Evolutionary conservation across 2,797 vertebrate species (phyloP).

Genomic region (Mormyrus hasselquistii): DNA sequence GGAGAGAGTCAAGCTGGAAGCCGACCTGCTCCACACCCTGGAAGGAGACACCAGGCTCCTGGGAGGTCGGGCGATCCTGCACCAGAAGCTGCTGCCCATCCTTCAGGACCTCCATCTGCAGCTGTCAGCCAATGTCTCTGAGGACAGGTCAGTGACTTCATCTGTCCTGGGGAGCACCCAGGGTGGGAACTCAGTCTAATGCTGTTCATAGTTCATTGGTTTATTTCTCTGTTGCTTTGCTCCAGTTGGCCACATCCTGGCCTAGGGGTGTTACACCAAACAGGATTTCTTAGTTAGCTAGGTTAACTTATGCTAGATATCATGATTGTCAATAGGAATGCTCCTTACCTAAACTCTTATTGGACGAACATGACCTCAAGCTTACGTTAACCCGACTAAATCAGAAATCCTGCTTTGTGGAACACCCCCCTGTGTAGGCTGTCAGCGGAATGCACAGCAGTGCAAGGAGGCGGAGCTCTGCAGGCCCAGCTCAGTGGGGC

Average conservation of each 20-base stretch:
- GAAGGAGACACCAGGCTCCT: constrained; percentile 38
- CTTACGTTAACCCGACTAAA: not conserved
- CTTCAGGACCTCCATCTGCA: constrained; percentile 49
- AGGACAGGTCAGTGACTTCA: constrained; percentile 61
- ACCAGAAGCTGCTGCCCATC: constrained; percentile 55
- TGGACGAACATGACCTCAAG: not conserved
- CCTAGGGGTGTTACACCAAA: not conserved
- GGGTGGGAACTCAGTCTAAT: not conserved
- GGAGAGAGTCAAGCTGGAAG: constrained; percentile 54
- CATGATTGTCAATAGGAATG: not conserved
- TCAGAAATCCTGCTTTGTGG: not conserved
- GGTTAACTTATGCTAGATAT: not conserved
- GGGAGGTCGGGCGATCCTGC: constrained; percentile 49
- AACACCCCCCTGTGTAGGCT: constrained; percentile 44
- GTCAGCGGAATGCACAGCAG: constrained; percentile 53
- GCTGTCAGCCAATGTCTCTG: constrained; percentile 57
- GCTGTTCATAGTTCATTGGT: not conserved
- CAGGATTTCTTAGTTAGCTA: not conserved
- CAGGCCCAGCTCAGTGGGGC: constrained; percentile 52
- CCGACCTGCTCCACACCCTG: constrained; percentile 45
- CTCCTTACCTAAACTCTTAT: not conserved
- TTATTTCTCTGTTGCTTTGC: not conserved
- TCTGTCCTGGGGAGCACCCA: not conserved
- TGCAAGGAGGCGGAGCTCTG: constrained; percentile 47
- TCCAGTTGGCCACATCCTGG: not conserved